Evolutionary conservation across 2,888 invertebrate genomes (phyloP), one percentile per base, ranked within the genome.

Genomic region (Dugesia japonica): DNA sequence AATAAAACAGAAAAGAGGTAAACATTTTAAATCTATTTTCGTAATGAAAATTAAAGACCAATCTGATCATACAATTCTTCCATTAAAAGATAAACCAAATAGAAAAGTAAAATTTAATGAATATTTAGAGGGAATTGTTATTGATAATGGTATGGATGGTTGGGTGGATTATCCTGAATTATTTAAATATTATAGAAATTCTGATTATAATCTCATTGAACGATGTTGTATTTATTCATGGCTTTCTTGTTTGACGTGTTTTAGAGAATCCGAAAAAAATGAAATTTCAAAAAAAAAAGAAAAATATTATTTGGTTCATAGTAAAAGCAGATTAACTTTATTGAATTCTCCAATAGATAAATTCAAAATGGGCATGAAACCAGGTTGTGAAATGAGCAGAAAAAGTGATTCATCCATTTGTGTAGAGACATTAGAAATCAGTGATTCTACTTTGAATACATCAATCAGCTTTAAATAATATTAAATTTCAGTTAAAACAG

Each of bases 31-130:
- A 56, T 4, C 17, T 4, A 56, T 56, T n/a, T 56, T 56, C 17
- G 17, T 56, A 20, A 56, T 56, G 56, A 56, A 23, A 56, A 7
- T 56, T 4, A 56, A 56, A 56, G 56, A 56, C n/a, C 4, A 56
- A n/a, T 56, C 56, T 23, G n/a, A 56, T 56, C 4, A 56, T 4
- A 56, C 56, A n/a, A n/a, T 56, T 56, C 56, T 56, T 56, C 56
- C 56, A 56, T n/a, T 56, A 23, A 56, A 56, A 56, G 56, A 56
- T 56, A 56, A 56, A n/a, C 56, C 56, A n/a, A 56, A 56, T 56
- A n/a, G n/a, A 56, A 56, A 56, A 56, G n/a, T 56, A 1, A 4
- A 23, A 20, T 56, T 56, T n/a, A 56, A 56, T 56, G 56, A 56
- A 23, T 56, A 56, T 56, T 23, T 56, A 56, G 56, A 56, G n/a